A percentile compares a stretch with the other conserved stretches of the same genome.
Evolutionary conservation across 2,797 vertebrate species (phyloP).

Genomic region (Ceyx erithaca): DNA sequence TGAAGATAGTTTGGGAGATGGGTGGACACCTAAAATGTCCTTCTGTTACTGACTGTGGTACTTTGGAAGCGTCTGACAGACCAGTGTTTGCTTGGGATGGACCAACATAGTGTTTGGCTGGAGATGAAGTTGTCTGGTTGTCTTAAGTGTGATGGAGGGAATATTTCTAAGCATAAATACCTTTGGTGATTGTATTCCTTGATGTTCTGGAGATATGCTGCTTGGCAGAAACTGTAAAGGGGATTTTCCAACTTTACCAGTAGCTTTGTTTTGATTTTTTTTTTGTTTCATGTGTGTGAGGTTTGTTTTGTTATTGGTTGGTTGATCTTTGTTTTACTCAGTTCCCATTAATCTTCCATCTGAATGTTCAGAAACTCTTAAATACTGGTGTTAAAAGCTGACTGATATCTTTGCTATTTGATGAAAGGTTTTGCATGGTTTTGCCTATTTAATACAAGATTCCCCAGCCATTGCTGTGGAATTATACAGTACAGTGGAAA

Average conservation of each 20-base stretch:
- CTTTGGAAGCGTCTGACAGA: not conserved
- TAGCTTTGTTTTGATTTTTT: not conserved
- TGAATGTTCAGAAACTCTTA: constrained; percentile 7
- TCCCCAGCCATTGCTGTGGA: not conserved
- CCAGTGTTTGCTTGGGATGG: not conserved
- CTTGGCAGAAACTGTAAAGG: not conserved
- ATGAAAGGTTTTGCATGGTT: constrained; percentile 22
- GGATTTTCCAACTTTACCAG: not conserved
- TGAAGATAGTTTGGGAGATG: not conserved
- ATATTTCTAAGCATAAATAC: not conserved
- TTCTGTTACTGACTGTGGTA: not conserved
- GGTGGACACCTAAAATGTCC: not conserved
- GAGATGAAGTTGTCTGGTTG: not conserved
- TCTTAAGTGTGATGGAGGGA: not conserved
- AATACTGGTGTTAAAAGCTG: constrained; percentile 2
- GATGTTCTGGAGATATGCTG: not conserved
- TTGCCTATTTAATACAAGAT: constrained; percentile 19
- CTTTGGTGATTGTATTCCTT: not conserved
- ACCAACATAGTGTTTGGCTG: not conserved
- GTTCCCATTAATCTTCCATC: constrained; percentile 7
- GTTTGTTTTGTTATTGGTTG: no score
- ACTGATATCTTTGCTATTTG: not conserved
- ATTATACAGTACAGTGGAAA: constrained; percentile 3
- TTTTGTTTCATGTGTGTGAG: no score
- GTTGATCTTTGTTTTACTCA: not conserved